phyloP scores from a whole-genome alignment of 2,113 vertebrate species.

The Antennarius striatus region DNA sequence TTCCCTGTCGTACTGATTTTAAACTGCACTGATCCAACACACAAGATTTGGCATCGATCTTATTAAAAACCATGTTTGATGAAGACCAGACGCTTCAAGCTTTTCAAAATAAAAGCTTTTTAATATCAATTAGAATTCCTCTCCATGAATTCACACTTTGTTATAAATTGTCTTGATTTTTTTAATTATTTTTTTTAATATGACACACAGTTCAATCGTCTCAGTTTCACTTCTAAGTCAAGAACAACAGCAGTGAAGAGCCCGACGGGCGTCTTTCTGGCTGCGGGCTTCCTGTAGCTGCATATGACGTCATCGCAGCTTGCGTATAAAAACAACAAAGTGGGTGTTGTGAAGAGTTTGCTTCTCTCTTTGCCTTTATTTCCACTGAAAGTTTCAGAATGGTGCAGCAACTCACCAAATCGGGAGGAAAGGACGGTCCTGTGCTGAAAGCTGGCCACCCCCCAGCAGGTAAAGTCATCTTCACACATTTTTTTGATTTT shows the following conservation, averaged over 20 bases:
- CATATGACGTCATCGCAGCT: conserved; percentile 42
- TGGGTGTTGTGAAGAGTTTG: conserved; percentile 25
- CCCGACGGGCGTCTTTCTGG: conserved; percentile 20
- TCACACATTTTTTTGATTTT: neutral
- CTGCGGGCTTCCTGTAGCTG: conserved; percentile 47
- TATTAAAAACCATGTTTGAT: no score
- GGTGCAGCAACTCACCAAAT: conserved; percentile 72
- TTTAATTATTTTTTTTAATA: no score
- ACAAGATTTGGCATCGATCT: no score
- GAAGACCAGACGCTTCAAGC: no score
- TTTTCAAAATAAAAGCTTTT: no score
- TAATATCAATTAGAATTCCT: no score
- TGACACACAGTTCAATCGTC: neutral
- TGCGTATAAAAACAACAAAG: conserved; percentile 64
- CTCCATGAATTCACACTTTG: no score
- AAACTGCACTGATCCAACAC: no score
- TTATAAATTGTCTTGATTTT: no score
- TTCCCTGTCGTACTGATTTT: no score
- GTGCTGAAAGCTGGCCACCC: conserved; percentile 76
- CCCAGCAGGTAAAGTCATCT: conserved; percentile 72
- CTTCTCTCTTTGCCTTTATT: conserved; percentile 19
- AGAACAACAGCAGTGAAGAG: no score
- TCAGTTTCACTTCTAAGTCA: neutral
- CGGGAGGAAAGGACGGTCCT: conserved; percentile 43
- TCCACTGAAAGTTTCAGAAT: conserved; percentile 45